Conservation (phyloP, 35 echinoderm and acorn worm genomes). For the Nesometra sesokonis region DNA sequence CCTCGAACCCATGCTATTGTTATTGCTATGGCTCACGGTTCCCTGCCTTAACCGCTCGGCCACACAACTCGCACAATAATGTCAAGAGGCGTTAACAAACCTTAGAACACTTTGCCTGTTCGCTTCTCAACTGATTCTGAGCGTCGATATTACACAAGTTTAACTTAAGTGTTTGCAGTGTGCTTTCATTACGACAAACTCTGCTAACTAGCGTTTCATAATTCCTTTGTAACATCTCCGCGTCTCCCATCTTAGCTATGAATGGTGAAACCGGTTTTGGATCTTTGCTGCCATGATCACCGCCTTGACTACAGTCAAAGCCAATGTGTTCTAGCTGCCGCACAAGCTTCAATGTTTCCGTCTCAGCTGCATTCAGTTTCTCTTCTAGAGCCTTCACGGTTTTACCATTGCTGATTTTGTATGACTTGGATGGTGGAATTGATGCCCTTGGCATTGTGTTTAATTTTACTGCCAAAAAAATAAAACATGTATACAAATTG, state of each 20-base stretch:
- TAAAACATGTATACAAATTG: too few relatives aligned
- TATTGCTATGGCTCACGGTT: too few relatives aligned
- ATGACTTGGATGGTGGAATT: background rate
- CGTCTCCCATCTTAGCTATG: conserved; percentile 18
- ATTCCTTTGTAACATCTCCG: conserved; percentile 37
- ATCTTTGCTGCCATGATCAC: background rate
- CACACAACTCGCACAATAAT: too few relatives aligned
- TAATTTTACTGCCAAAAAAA: background rate
- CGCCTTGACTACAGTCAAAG: conserved; percentile 8
- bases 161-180: conserved; percentile 70
- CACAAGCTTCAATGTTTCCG: conserved; percentile 53
- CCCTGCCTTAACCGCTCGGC: too few relatives aligned
- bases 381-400: conserved; percentile 32
- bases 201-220: conserved; percentile 62
- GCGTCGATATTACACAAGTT: conserved; percentile 58
- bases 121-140: background rate
- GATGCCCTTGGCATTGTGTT: background rate
- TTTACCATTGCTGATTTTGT: background rate
- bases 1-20: too few relatives aligned
- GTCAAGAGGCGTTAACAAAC: background rate
- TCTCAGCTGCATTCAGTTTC: conserved; percentile 60
- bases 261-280: conserved; percentile 28
- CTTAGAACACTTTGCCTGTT: background rate
- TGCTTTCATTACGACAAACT: conserved; percentile 71
- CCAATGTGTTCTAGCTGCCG: conserved; percentile 47